A percentile compares a stretch with the other conserved stretches of the same genome.
Evolutionary conservation across 2,113 vertebrate genomes (phyloP).

Genomic region (Lathamus discolor): DNA sequence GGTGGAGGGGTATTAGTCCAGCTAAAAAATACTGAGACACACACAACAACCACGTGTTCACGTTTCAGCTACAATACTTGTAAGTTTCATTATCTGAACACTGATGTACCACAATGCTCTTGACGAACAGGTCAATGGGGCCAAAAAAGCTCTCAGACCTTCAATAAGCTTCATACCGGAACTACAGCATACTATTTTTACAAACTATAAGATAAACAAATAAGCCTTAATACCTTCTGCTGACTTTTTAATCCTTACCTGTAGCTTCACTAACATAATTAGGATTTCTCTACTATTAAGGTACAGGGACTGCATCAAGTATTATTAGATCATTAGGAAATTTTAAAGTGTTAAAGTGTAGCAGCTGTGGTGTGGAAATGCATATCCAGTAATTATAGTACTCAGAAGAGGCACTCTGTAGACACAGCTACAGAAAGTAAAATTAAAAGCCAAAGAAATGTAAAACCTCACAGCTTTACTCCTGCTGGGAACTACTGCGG

Average conservation of each 20-base stretch:
- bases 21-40: not conserved
- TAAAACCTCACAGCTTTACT: not conserved
- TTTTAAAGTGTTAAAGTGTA: not conserved
- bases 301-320: not conserved
- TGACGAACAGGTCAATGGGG: not conserved
- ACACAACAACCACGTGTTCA: not conserved
- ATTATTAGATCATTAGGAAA: conserved; percentile 35
- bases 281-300: conserved; percentile 41
- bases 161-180: not conserved
- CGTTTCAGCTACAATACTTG: not conserved
- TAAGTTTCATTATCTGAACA: not conserved
- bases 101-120: not conserved
- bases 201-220: conserved; percentile 11
- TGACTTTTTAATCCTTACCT: conserved; percentile 17
- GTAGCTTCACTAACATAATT: not conserved
- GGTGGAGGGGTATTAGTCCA: not conserved
- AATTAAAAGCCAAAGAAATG: not conserved
- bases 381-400: not conserved
- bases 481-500: not conserved
- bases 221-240: not conserved
- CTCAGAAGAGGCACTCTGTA: not conserved
- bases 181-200: not conserved
- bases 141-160: not conserved
- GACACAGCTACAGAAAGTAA: not conserved
- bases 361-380: not conserved